phyloP scores from a whole-genome alignment of 2,113 vertebrate species.

The Aphelocoma coerulescens region DNA sequence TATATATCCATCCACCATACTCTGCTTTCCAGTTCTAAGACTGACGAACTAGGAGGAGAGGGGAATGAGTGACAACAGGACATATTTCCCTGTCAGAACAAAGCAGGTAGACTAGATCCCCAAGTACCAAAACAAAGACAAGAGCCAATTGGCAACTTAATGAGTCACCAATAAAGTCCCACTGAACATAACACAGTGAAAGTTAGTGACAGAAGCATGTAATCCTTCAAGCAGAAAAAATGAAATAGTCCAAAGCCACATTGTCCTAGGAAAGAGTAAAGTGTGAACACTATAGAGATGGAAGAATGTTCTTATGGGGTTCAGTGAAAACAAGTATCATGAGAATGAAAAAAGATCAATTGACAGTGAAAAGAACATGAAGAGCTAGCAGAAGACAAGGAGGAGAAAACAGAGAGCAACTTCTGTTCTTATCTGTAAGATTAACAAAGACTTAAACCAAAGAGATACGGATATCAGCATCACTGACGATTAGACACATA shows the following conservation, averaged over 20 bases:
- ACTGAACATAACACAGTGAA: not conserved
- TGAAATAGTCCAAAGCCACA: not conserved
- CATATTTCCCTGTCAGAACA: not conserved
- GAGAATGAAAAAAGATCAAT: not conserved
- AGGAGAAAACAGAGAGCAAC: accelerated
- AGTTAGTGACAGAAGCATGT: not conserved
- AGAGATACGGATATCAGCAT: too few relatives aligned
- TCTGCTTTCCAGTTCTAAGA: not conserved
- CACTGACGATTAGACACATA: not conserved
- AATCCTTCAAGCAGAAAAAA: not conserved
- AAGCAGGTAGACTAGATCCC: not conserved
- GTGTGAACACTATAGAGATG: not conserved
- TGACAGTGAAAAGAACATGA: not conserved
- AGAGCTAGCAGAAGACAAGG: not conserved
- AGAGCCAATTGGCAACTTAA: not conserved
- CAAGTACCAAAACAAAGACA: not conserved
- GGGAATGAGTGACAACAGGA: not conserved
- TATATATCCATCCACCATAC: not conserved
- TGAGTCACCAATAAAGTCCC: not conserved
- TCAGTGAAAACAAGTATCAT: not conserved
- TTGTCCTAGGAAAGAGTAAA: not conserved
- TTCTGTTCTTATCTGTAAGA: not conserved
- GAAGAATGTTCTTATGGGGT: not conserved
- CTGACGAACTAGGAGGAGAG: not conserved
- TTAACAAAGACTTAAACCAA: not conserved